A percentile compares a stretch with the other conserved stretches of the same genome.
These are phyloP conservation scores for Halcyon smyrnensis DNA, from an alignment of 2,797 vertebrate genomes.

Conservation along the genomic window DNA sequence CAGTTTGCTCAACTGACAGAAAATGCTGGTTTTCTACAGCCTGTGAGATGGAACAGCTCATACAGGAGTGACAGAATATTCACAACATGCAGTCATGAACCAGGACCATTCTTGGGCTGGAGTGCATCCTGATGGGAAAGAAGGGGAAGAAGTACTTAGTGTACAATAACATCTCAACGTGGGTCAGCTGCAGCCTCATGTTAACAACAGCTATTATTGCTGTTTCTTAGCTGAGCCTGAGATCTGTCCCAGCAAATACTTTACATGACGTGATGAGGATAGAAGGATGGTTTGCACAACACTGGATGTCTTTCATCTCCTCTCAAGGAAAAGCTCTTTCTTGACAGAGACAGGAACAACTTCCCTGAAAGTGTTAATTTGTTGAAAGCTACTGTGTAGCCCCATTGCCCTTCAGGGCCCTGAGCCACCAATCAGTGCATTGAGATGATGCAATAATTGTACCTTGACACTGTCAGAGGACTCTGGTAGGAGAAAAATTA, in stretches of 20 bases:
- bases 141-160: background rate
- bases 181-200: background rate
- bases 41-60: background rate
- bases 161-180: background rate
- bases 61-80: background rate
- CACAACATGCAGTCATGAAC: background rate
- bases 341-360: background rate
- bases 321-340: background rate
- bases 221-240: background rate
- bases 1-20: background rate
- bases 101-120: background rate
- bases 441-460: background rate
- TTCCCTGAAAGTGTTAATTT: background rate
- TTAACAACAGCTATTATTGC: background rate
- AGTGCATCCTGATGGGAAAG: background rate
- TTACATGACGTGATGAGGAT: background rate
- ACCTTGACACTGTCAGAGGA: background rate
- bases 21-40: background rate
- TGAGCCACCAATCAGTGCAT: background rate
- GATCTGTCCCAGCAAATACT: background rate
- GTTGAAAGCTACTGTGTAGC: background rate
- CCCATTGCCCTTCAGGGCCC: background rate
- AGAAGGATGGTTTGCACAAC: background rate
- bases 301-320: background rate
- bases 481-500: background rate